phyloP scores from a whole-genome alignment of 2,113 vertebrate species.

The Catharus bicknelli region DNA sequence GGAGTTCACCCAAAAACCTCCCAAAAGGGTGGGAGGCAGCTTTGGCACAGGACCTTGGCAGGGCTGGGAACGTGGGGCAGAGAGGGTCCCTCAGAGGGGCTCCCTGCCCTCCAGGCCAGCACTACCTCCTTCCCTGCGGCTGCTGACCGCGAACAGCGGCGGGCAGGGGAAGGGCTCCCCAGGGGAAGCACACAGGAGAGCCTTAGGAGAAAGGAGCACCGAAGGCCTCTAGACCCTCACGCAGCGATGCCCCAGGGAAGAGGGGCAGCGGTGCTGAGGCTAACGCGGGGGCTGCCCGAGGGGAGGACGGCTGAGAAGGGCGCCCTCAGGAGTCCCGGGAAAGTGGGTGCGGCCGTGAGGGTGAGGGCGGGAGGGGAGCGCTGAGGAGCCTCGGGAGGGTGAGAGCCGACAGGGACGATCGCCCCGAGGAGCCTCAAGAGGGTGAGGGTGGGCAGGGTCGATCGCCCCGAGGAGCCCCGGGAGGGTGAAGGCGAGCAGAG shows the following conservation, averaged over 20 bases:
- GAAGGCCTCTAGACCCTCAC: rapidly evolving
- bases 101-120: background rate
- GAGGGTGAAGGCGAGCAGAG: rapidly evolving
- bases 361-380: too few species aligned
- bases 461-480: rapidly evolving
- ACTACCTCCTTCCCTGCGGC: background rate
- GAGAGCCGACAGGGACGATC: rapidly evolving
- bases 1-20: background rate
- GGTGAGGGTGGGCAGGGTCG: too few species aligned
- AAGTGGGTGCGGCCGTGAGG: background rate
- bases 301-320: background rate
- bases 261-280: rapidly evolving
- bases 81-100: rapidly evolving
- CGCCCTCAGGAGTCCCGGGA: background rate
- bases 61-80: background rate
- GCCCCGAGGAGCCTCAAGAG: background rate
- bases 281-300: rapidly evolving
- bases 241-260: rapidly evolving
- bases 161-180: background rate
- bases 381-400: background rate
- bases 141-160: rapidly evolving
- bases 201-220: background rate
- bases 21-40: background rate
- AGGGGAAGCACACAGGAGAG: rapidly evolving
- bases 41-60: background rate